phyloP scores from a whole-genome alignment of 2,113 vertebrate genomes.

The Desmodus rotundus region DNA sequence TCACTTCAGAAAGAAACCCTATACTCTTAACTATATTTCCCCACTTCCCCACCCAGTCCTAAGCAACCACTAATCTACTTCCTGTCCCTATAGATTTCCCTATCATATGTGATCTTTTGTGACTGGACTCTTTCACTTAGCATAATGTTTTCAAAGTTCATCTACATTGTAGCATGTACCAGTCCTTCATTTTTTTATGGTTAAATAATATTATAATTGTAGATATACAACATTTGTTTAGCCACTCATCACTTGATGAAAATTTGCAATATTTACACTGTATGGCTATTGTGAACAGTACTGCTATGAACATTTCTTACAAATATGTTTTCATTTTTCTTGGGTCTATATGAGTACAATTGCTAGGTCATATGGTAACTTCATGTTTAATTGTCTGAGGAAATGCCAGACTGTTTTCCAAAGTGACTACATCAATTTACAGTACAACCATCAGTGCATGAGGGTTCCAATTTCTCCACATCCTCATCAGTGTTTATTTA shows the following conservation, averaged over 20 bases:
- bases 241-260: neutral
- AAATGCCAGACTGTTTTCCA: constrained; percentile 29
- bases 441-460: neutral
- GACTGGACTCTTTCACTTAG: neutral
- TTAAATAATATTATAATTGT: neutral
- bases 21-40: neutral
- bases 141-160: neutral
- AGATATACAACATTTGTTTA: neutral
- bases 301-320: neutral
- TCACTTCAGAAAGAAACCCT: neutral
- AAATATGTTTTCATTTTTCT: neutral
- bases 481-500: neutral
- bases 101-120: neutral
- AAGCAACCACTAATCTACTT: neutral
- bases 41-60: neutral
- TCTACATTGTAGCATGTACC: neutral
- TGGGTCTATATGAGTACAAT: neutral
- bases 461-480: constrained; percentile 11
- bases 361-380: neutral
- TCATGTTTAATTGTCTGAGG: neutral
- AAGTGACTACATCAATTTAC: neutral
- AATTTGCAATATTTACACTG: neutral
- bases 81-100: neutral
- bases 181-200: neutral
- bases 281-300: neutral